These are phyloP conservation scores for Mesaphorura yosii DNA, from an alignment of 1,140 invertebrate genomes.

Conservation along the genomic window DNA sequence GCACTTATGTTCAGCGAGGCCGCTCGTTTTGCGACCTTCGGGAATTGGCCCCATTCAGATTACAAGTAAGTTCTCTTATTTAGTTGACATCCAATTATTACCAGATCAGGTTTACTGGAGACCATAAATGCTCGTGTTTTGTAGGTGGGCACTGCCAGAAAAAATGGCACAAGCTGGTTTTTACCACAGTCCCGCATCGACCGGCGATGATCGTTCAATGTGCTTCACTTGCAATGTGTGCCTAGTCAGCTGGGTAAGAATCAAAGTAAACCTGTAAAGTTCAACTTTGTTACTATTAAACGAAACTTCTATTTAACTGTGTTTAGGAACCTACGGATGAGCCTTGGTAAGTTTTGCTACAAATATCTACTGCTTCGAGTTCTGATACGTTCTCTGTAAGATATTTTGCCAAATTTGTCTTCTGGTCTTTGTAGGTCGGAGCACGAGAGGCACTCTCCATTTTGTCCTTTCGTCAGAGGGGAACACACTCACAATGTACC, in stretches of 20 bases:
- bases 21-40: conserved; percentile 74
- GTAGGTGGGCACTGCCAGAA: conserved; percentile 81
- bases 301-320: no score
- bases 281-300: no score
- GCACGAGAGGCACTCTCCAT: conserved; percentile 82
- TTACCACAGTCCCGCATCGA: conserved; percentile 79
- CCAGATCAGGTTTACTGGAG: background rate
- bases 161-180: conserved; percentile 94
- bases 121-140: conserved; percentile 11
- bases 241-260: conserved; percentile 87
- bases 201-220: conserved; percentile 82
- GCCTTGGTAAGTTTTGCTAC: conserved; percentile 48
- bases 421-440: conserved; percentile 55
- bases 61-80: conserved; percentile 59
- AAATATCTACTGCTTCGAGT: conserved; percentile 2
- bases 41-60: conserved; percentile 90
- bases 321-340: conserved; percentile 92
- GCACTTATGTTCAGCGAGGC: conserved; percentile 83
- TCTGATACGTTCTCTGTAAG: no score
- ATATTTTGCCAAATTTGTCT: no score
- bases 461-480: conserved; percentile 82
- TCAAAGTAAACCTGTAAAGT: no score
- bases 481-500: conserved; percentile 93
- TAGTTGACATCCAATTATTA: background rate
- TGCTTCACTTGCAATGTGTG: conserved; percentile 90